Conservation (phyloP, 2,888 invertebrate genomes). For the Ichneumon xanthorius region DNA sequence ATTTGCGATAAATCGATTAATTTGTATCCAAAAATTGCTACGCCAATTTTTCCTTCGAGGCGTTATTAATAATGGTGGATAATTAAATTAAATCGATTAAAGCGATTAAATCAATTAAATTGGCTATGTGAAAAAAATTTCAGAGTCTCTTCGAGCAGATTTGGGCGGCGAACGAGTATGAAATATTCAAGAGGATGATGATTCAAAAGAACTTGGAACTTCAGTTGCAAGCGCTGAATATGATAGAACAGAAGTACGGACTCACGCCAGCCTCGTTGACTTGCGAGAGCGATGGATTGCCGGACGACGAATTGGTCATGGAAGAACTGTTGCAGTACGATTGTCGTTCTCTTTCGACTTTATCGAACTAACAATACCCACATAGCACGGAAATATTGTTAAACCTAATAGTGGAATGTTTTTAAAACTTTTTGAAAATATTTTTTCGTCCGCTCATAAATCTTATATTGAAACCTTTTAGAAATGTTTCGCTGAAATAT, state of each 20-base stretch:
- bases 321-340: conserved; percentile 87
- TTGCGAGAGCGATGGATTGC: conserved; percentile 80
- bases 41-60: background rate
- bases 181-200: conserved; percentile 97
- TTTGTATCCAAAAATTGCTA: background rate
- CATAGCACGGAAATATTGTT: too few relatives aligned
- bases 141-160: conserved; percentile 91
- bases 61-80: background rate
- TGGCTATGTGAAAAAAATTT: conserved; percentile 53
- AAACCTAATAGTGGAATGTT: too few relatives aligned
- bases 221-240: conserved; percentile 94
- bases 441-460: too few relatives aligned
- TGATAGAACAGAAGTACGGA: conserved; percentile 92
- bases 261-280: conserved; percentile 88
- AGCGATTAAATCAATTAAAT: background rate
- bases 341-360: background rate
- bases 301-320: conserved; percentile 87
- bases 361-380: background rate
- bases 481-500: too few relatives aligned
- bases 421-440: too few relatives aligned
- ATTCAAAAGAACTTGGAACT: conserved; percentile 96
- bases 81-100: background rate
- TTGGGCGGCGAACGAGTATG: conserved; percentile 96
- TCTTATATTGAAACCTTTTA: too few relatives aligned
- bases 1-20: background rate